These are phyloP conservation scores for Meloe dianella DNA, from an alignment of 2,888 invertebrate genomes.

Conservation along the genomic window DNA sequence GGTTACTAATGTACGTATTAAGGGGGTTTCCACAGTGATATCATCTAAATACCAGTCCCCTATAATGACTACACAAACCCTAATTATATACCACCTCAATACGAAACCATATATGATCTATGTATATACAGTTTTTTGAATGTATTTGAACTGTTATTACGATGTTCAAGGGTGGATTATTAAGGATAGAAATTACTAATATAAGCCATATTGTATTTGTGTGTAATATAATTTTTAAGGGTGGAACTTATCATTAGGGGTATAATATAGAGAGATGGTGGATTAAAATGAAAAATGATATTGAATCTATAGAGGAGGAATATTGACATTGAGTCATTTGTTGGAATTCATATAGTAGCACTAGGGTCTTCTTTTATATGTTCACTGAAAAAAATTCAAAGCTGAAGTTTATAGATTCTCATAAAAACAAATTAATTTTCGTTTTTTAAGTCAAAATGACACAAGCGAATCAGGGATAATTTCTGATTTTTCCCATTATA, in stretches of 20 bases:
- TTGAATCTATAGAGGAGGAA: slow-evolving; percentile 19
- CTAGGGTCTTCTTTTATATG: neutral
- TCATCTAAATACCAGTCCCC: slow-evolving; percentile 34
- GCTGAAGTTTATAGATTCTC: neutral
- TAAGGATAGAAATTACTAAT: slow-evolving; percentile 10
- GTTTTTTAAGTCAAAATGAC: neutral
- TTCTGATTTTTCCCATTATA: no score
- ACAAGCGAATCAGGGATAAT: no score
- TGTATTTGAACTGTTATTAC: slow-evolving; percentile 32
- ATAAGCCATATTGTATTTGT: slow-evolving; percentile 20
- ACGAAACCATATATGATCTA: slow-evolving; percentile 38
- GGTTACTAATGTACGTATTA: slow-evolving; percentile 34
- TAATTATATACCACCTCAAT: slow-evolving; percentile 38
- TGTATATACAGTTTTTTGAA: slow-evolving; percentile 34
- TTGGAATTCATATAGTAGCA: slow-evolving; percentile 26
- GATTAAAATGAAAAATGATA: slow-evolving; percentile 31
- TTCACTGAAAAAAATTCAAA: neutral
- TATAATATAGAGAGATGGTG: neutral
- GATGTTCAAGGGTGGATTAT: slow-evolving; percentile 25
- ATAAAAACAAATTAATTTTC: slow-evolving; percentile 3
- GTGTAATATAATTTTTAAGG: neutral
- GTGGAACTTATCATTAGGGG: slow-evolving; percentile 1
- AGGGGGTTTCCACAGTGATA: slow-evolving; percentile 33
- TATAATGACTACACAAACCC: slow-evolving; percentile 36
- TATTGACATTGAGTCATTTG: slow-evolving; percentile 30